Base-by-base conservation (phyloP, 2,888 invertebrate species). In the Noctua comes region DNA sequence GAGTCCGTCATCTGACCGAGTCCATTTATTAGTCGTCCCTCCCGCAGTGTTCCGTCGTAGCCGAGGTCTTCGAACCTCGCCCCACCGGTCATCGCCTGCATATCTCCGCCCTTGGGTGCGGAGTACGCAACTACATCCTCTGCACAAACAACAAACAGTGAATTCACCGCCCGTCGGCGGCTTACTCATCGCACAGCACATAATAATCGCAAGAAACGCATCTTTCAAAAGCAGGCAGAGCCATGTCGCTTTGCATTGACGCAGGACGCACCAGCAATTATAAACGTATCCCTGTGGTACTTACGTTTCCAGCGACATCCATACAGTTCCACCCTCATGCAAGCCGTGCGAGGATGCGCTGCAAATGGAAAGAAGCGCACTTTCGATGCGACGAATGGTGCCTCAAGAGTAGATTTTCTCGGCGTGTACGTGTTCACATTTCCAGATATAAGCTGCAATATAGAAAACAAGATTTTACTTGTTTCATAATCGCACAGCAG, bases 281-380 rank as follows among this genome's bases (percentile, higher is more conserved):
- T 48, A 86, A 87, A 90, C 83, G 76, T 86, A 87, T 80, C 88
- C 88, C 85, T 91, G 87, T 90, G 90, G 85, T 94, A 97, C 97
- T 90, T 96, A 97, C 97, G 97, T 96, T 97, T 97, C 97, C 97
- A 97, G 51, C 91, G 93, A 95, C 99, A 99, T 84, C 99, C 99
- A 93, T 98, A 99, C 78, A 99, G 96, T 93, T 99, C 99, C 64
- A 99, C 98, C 86, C 99, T 96, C 98, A 99, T 98, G 96, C 99
- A 99, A 71, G 99, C 98, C 0, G 99, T 99, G 76, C 99, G 97
- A 0, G 98, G 98, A 91, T 98, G 98, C 73, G 98, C 97, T 86
- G 98, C 98, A 96, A 98, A 98, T 0, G 99, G 99, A 87, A 98
- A 98, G 96, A 99, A 98, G 65, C 99, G 97, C 51, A 99, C 98